Base-by-base conservation (phyloP, 2,888 invertebrate genomes). In the Diogma glabrata region DNA sequence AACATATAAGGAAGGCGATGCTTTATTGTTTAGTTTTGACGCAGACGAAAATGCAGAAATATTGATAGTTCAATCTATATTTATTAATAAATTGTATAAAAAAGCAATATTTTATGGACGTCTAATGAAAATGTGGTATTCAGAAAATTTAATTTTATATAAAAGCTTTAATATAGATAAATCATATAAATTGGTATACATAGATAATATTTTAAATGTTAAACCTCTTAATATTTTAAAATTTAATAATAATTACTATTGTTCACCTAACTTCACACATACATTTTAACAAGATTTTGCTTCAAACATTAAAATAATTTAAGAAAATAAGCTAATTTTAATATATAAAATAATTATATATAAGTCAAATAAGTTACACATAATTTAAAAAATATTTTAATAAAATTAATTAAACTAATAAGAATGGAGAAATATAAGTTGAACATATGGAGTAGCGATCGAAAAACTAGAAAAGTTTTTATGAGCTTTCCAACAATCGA, bases 1-100 rank as follows among this genome's bases (percentile, higher is more conserved):
- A 20, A 48, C 20, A 2, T 48, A 48, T 12, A 48, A 48, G 9
- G 33, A 48, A 36, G 9, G 9, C n/a, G 48, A 48, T 33, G 17
- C 4, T 14, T 10, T 47, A 4, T 16, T 47, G 3, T 5, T 20
- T 4, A n/a, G n/a, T 48, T 30, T 16, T 19, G 14, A 48, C n/a
- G 36, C 17, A 36, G 3, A 28, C 6, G 48, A 20, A 33, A 33
- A 48, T 33, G 17, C 30, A 12, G 23, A 48, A 36, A 36, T 48
- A 17, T 17, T 47, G 10, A 17, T 24, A 28, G 19, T 28, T 28
- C 5, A 19, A 2, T 6, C 47, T 1, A 47, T 47, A 3, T 30
- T 47, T 47, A 24, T 47, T 3, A 20, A 47, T 28, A 28, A 47
- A 28, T 19, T 19, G 6, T 47, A 47, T 19, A 12, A 47, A 4